A percentile compares a stretch with the other conserved stretches of the same genome.
phyloP scores from a whole-genome alignment of 2,113 vertebrate genomes.

The Passer montanus region DNA sequence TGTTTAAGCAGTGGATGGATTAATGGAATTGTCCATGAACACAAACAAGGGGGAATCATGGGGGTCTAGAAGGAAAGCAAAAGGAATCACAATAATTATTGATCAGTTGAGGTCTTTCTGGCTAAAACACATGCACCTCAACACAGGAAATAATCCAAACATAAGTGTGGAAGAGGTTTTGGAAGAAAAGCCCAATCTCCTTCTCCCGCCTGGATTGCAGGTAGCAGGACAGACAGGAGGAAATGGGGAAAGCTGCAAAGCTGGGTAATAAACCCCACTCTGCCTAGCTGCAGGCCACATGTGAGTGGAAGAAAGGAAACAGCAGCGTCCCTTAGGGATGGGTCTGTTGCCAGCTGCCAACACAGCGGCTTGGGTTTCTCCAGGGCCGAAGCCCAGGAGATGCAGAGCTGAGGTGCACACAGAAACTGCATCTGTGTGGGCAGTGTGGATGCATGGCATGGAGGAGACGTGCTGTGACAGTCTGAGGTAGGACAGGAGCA shows the following conservation, averaged over 20 bases:
- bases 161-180: not conserved
- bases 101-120: not conserved
- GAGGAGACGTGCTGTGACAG: rapidly evolving
- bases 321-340: rapidly evolving
- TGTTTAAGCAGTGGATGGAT: not conserved
- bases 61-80: not conserved
- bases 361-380: not conserved
- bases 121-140: not conserved
- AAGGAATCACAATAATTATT: not conserved
- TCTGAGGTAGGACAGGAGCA: not conserved
- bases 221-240: not conserved
- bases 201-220: not conserved
- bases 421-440: not conserved
- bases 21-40: not conserved
- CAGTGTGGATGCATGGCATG: rapidly evolving
- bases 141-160: not conserved
- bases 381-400: not conserved
- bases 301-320: not conserved
- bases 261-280: rapidly evolving
- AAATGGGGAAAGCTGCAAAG: not conserved
- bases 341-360: not conserved
- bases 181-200: not conserved
- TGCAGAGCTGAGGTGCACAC: not conserved
- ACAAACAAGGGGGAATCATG: not conserved
- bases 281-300: not conserved